Base-by-base conservation (phyloP, 2,113 vertebrate genomes). In the Amblyopsis rosae region DNA sequence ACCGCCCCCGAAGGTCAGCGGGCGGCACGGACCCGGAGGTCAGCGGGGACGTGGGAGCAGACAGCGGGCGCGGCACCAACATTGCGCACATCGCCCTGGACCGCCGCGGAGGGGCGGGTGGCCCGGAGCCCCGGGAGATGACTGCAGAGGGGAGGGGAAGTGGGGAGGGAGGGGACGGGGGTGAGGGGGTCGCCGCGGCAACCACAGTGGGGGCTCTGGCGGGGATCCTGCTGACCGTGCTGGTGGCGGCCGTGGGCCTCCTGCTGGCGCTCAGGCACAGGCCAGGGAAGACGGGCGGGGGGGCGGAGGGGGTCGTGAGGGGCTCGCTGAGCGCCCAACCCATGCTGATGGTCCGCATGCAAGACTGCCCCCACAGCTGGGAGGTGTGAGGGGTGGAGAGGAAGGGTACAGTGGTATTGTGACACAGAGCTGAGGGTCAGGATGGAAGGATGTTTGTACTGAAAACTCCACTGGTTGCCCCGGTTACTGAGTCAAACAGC, bases 61-160 rank as follows among this genome's bases (percentile, higher is more conserved):
- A 92, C 35, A 94, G 92, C 87, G 94, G 61, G 79, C 91, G 95
- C 12, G 97, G 96, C 13, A 99, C 96, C 1, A 98, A 98, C 66
- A 96, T 99, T 61, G 95, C 95, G 89, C 97, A 98, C 81, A 92
- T 98, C 4, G 84, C 90, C 10, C 82, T 99, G 76, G 93, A 95
- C 81, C 94, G 89, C 61, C 26, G 73, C 33, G 81, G 78, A 63
- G 70, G 86, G 81, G 69, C 91, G 78, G 56, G 88, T 86, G 6
- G 57, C 9, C 0, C 87, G 78, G 87, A 92, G 12, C 93, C 94
- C 0, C 75, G 83, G 12, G 93, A 94, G 73, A 76, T 92, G 71
- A 85, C 70, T 10, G 50, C 79, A 7, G 73, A 50, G 33, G 75
- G 65, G 2, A 47, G 84, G 1, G 90, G 82, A 0, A 90, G 63